Base-by-base conservation (phyloP, 2,113 vertebrate genomes). In the Hippocampus zosterae region DNA sequence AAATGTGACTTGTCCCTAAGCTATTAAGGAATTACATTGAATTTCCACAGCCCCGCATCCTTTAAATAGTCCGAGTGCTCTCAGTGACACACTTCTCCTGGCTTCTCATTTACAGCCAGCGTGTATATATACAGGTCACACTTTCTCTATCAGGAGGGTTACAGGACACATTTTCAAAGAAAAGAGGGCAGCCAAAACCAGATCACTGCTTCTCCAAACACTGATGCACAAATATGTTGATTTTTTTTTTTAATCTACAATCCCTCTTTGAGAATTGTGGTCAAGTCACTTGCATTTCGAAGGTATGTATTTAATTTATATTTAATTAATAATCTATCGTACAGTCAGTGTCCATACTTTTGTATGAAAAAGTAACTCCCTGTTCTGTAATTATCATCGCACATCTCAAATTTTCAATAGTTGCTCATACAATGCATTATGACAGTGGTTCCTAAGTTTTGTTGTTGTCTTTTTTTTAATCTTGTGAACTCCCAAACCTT, bases 11-110 rank as follows among this genome's bases (percentile, higher is more conserved):
- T 55, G 76, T 78, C 83, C 78, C 72, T 75, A 62, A 84, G 77
- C 73, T 75, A 77, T 83, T 70, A 59, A 71, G 79, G 76, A 83
- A 80, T 80, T 84, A 78, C 73, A 79, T 77, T 90, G 67, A 63
- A 77, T 87, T 90, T 89, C 81, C 68, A 79, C 70, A 72, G 84
- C 67, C 67, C 27, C 63, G 70, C 61, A 72, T 81, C 78, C 84
- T 87, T 87, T 83, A 77, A 90, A 91, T 89, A 85, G 82, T 69
- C 46, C 63, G 62, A 23, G 42, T 61, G 71, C 82, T 79, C 85
- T 77, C 79, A 85, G 87, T 91, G 81, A 81, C 63, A 72, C 11
- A 70, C 67, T 66, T 81, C 75, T 83, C 56, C n/a, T 37, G 68
- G 68, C 68, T 83, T 76, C 70, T 72, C 74, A 71, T 74, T 71